A percentile compares a stretch with the other conserved stretches of the same genome.
phyloP scores from a whole-genome alignment of 2,888 invertebrate genomes.

The Lampropteryx suffumata region DNA sequence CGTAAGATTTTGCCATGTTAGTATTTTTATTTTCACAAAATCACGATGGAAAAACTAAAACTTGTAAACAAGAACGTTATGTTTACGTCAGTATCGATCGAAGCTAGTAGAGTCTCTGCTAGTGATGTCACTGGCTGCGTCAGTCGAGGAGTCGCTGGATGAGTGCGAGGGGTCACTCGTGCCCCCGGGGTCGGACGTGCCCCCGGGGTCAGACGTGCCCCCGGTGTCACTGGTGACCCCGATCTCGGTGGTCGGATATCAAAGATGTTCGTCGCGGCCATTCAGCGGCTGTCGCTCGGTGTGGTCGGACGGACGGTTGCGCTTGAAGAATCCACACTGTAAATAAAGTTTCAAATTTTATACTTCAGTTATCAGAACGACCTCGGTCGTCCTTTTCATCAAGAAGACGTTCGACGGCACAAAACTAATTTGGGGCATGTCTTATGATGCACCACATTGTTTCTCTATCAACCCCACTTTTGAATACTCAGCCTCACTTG shows the following conservation, averaged over 20 bases:
- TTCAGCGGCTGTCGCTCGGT: constrained; percentile 93
- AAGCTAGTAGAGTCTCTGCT: constrained; percentile 72
- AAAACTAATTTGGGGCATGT: too few relatives aligned
- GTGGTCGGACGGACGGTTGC: constrained; percentile 92
- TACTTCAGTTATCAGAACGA: too few relatives aligned
- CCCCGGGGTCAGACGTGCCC: constrained; percentile 45
- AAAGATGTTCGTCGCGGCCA: constrained; percentile 90
- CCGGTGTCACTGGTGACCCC: constrained; percentile 42
- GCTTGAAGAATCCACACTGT: constrained; percentile 96
- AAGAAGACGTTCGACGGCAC: too few relatives aligned
- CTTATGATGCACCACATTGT: too few relatives aligned
- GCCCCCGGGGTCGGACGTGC: constrained; percentile 44
- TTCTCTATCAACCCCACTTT: too few relatives aligned
- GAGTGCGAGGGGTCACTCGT: constrained; percentile 41
- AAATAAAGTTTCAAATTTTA: constrained; percentile 17
- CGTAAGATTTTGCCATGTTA: too few relatives aligned
- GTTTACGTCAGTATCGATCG: constrained; percentile 62
- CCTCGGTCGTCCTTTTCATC: too few relatives aligned
- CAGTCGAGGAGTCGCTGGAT: constrained; percentile 56
- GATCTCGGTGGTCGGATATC: constrained; percentile 67
- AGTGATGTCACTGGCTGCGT: constrained; percentile 77
- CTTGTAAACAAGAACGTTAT: constrained; percentile 41
- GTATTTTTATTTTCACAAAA: neutral
- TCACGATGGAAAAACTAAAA: constrained; percentile 34
- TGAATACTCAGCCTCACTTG: too few relatives aligned